A percentile compares a stretch with the other conserved stretches of the same genome.
Evolutionary conservation across 2,888 invertebrate genomes (phyloP).

Genomic region (Scaptodrosophila latifasciaeformis): DNA sequence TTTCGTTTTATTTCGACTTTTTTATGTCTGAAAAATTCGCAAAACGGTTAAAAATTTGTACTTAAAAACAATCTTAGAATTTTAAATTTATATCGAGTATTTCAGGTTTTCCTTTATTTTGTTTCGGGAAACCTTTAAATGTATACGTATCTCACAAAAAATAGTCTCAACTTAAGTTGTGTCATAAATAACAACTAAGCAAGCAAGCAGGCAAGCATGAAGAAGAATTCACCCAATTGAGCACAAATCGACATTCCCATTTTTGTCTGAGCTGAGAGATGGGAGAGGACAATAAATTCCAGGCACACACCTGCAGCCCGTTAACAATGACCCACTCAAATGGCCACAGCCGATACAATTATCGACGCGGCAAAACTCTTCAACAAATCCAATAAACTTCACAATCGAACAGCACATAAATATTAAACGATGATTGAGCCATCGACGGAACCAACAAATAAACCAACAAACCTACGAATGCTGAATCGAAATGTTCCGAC

Average conservation of each 20-base stretch:
- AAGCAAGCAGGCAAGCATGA: conserved; percentile 25
- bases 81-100: background rate
- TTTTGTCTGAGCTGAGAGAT: conserved; percentile 5
- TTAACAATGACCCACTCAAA: background rate
- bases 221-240: too few species aligned
- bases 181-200: conserved; percentile 64
- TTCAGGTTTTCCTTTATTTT: too few species aligned
- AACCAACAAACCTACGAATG: conserved; percentile 33
- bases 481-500: background rate
- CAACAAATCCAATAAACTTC: conserved; percentile 68
- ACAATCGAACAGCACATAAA: conserved; percentile 67
- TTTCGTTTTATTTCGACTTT: too few species aligned
- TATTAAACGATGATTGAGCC: conserved; percentile 71
- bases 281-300: conserved; percentile 56
- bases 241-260: conserved; percentile 48
- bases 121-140: too few species aligned
- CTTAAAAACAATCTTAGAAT: too few species aligned
- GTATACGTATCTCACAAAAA: too few species aligned
- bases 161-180: too few species aligned
- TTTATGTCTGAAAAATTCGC: too few species aligned
- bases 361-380: conserved; percentile 42
- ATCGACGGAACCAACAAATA: too few species aligned
- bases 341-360: conserved; percentile 53
- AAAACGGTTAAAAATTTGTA: too few species aligned
- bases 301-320: conserved; percentile 60